phyloP scores from a whole-genome alignment of 2,797 vertebrate species.

The Rhyacichthys aspro region DNA sequence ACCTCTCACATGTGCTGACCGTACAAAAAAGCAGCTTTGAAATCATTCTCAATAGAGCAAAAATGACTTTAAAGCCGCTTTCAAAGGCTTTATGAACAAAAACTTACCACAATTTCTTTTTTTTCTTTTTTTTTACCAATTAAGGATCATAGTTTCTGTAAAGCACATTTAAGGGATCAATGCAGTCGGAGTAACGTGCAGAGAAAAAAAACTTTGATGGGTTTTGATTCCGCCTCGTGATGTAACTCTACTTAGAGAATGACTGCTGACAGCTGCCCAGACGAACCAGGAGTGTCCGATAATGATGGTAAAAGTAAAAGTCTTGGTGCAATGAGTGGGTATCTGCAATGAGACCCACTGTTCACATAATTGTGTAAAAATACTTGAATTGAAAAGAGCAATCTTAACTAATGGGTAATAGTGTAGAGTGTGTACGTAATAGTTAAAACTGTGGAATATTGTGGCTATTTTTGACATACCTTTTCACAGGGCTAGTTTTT shows the following conservation, averaged over 20 bases:
- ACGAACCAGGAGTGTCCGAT: no score
- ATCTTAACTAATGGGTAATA: no score
- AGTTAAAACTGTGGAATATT: no score
- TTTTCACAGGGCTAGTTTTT: no score
- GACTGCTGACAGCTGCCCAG: constrained; percentile 33
- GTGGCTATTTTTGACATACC: no score
- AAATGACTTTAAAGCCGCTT: constrained; percentile 49
- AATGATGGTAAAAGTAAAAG: constrained; percentile 13
- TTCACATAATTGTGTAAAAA: no score
- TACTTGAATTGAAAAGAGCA: no score
- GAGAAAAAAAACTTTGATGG: constrained; percentile 42
- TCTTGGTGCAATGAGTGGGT: background rate
- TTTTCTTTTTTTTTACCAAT: constrained; percentile 42
- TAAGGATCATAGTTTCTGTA: constrained; percentile 51
- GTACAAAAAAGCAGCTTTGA: constrained; percentile 65
- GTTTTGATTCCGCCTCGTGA: constrained; percentile 36
- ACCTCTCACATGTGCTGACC: constrained; percentile 66
- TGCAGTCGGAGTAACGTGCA: constrained; percentile 25
- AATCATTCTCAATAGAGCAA: constrained; percentile 65
- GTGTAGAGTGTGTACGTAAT: no score
- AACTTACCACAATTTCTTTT: constrained; percentile 28
- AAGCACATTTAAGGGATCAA: constrained; percentile 41
- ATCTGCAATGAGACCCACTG: no score
- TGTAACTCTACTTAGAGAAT: constrained; percentile 21
- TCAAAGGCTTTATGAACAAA: constrained; percentile 61